These are phyloP conservation scores for Plebejus melissa DNA, from an alignment of 2,888 invertebrate genomes.

Conservation along the genomic window DNA sequence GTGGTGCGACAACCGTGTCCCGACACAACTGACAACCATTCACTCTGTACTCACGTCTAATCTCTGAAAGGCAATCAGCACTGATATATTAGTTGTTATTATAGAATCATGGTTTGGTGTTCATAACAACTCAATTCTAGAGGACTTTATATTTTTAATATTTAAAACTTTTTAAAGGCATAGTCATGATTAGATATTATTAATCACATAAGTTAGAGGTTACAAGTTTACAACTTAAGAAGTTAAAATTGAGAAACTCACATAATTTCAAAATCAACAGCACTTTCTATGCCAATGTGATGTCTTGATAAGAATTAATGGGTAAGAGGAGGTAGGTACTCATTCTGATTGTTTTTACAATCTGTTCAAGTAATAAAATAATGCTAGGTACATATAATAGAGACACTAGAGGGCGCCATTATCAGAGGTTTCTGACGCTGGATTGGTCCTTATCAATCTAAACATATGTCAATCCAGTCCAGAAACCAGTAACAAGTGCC, in stretches of 20 bases:
- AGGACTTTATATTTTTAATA: not conserved
- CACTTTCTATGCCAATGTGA: too few species aligned
- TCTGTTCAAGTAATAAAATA: not conserved
- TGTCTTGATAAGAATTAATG: not conserved
- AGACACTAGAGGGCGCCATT: not conserved
- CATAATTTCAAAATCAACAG: too few species aligned
- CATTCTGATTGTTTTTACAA: not conserved
- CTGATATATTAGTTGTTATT: slow-evolving; percentile 41
- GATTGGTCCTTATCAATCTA: not conserved
- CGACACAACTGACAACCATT: slow-evolving; percentile 65
- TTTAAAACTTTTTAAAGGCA: not conserved
- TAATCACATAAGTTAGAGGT: too few species aligned
- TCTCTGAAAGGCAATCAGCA: slow-evolving; percentile 73
- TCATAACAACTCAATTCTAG: not conserved
- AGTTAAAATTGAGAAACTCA: too few species aligned
- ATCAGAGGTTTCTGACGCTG: not conserved
- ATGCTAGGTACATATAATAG: not conserved
- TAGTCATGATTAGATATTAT: too few species aligned
- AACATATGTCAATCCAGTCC: too few species aligned
- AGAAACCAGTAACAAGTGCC: too few species aligned
- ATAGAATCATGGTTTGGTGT: not conserved
- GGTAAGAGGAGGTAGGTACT: not conserved
- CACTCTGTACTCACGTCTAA: slow-evolving; percentile 76
- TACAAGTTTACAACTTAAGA: too few species aligned
- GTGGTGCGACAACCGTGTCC: slow-evolving; percentile 52